Base-by-base conservation (phyloP, 2,888 invertebrate species). In the Drosophila cracens region DNA sequence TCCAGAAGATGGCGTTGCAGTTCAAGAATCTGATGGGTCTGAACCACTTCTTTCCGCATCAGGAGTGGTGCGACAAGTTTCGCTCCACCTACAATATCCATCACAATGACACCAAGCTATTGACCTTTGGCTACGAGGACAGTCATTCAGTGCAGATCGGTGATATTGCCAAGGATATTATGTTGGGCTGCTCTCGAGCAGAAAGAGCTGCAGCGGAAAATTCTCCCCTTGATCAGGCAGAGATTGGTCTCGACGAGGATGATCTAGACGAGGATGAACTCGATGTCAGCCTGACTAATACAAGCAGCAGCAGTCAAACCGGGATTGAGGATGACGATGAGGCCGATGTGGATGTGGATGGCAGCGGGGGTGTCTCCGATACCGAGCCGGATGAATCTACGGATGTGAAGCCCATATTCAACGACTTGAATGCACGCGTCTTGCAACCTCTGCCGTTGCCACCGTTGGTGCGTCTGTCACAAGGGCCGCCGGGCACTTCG, bases 21-120 rank as follows among this genome's bases (percentile, higher is more conserved):
- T 92, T 92, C 68, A 92, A 92, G 63, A 92, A 92, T 63, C 88
- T 87, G 16, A 90, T 92, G 89, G 90, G 91, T 4, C 36, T 92
- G 56, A 84, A 75, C 21, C 87, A 89, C n/a, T 92, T 92, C 66
- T 92, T 92, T 60, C 92, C 93, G 11, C 91, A 90, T 67, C 90
- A 86, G 68, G 91, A 89, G n/a, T 92, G 92, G 92, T 90, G 92
- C 69, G 87, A 90, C 54, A 92, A 92, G 53, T 92, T 92, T 68
- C 91, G 92, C 4, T 63, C 68, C 46, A 91, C 87, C 7, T 92
- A 92, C 72, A 81, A 81, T 4, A 90, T 92, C 4, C 76, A 76
- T 1, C 81, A 90, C 34, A 91, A 83, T 18, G 92, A 92, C 52
- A 92, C 92, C 2, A 92, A 90, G 70, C 64, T 80, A 0, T 64